phyloP scores from a whole-genome alignment of 2,113 vertebrate genomes.

The Myrmophylax atrothorax region DNA sequence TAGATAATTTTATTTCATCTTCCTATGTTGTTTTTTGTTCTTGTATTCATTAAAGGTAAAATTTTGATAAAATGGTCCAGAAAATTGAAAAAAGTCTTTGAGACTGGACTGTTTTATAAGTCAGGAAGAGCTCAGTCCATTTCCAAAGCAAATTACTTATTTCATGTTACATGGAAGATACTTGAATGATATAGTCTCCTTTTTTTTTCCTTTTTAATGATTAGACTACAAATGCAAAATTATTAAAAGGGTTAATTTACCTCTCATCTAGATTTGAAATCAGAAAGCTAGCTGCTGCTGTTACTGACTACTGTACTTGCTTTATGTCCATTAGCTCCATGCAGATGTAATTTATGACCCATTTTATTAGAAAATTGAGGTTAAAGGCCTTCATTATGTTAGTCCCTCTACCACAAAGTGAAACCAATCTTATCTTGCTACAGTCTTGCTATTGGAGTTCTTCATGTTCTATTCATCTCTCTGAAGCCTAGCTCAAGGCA shows the following conservation, averaged over 20 bases:
- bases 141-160: background rate
- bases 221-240: background rate
- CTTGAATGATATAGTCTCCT: background rate
- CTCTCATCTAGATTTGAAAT: background rate
- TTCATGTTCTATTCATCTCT: background rate
- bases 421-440: background rate
- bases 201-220: accelerated
- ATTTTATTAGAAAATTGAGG: background rate
- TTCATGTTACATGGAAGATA: background rate
- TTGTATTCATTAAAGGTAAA: background rate
- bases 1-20: background rate
- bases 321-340: background rate
- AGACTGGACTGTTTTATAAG: background rate
- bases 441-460: background rate
- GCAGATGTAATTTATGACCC: background rate
- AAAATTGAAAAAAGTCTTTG: background rate
- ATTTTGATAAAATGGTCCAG: background rate
- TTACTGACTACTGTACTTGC: background rate
- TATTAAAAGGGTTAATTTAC: background rate
- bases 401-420: background rate
- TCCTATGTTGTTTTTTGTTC: background rate
- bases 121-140: background rate
- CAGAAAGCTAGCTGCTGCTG: background rate
- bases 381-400: constrained; percentile 21
- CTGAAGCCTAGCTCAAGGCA: background rate